Base-by-base conservation (phyloP, 1,140 invertebrate genomes). In the Vanessa atalanta region DNA sequence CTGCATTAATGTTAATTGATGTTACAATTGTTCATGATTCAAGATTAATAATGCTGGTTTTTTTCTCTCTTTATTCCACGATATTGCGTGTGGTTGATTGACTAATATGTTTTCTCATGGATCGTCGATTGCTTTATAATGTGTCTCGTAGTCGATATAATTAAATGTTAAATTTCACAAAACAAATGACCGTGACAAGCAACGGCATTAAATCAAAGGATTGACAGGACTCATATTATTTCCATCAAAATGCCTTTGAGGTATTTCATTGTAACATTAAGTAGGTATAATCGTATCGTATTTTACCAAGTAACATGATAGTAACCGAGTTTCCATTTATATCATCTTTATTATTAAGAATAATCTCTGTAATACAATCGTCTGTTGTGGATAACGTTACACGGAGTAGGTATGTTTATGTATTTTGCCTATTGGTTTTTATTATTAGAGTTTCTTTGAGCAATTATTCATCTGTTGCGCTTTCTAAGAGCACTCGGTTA, bases 1-100 rank as follows among this genome's bases (percentile, higher is more conserved):
- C 65, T 51, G 65, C 65, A 43, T 50, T 55, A 66, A 53, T 53
- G 23, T 63, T 63, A 63, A 70, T 72, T 71, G 61, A 43, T 23
- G 23, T 65, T 55, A 65, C 75, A 48, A 72, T 67, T 65, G 66
- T 55, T 65, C 31, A 72, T 70, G 43, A 48, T 70, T 65, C 43
- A 72, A 72, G 66, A 72, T 70, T 68, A 72, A 53, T 69, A 51
- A 60, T 70, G 55, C 47, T 47, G 15, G 14, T 68, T 71, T 78
- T 72, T 78, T 80, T 70, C 65, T 75, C 37, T 43, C 26, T 61
- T 55, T 73, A 57, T 80, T 80, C 65, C 74, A 68, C 61, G 68
- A 70, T 72, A 72, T 81, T 69, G 78, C 78, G 78, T 81, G 80
- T 65, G 8, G 69, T 48, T 79, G 78, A 79, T 81, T 74, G 75